Percentiles rank a stretch among this genome's conserved stretches.
phyloP scores from a whole-genome alignment of 2,113 vertebrate genomes.

The Anser cygnoides region DNA sequence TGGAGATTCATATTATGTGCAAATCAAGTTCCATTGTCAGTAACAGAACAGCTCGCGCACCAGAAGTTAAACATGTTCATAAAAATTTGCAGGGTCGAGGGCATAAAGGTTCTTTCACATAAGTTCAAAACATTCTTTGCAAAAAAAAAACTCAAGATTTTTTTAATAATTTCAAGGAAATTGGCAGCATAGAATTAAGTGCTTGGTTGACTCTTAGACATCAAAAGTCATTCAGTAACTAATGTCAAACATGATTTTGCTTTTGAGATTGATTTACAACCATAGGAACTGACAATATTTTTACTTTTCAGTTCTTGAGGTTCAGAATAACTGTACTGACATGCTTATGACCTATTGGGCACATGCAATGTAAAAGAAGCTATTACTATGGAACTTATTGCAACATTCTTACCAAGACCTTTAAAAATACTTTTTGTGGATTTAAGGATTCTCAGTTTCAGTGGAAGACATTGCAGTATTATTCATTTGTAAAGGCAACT shows the following conservation, averaged over 20 bases:
- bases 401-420: neutral
- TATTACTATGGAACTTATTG: neutral
- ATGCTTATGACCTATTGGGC: neutral
- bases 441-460: neutral
- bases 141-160: constrained; percentile 27
- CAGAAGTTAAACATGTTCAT: neutral
- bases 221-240: neutral
- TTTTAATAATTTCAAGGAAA: constrained; percentile 55
- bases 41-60: neutral
- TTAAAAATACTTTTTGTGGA: constrained; percentile 35
- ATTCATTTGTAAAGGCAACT: neutral
- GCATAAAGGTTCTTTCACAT: neutral
- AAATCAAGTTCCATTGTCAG: neutral
- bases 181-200: neutral
- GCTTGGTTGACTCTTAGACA: neutral
- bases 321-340: neutral
- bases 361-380: neutral
- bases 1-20: neutral
- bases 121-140: neutral
- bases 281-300: neutral
- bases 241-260: neutral
- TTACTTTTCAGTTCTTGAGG: neutral
- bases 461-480: neutral
- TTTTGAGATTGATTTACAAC: neutral
- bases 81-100: neutral